Conservation (phyloP, 2,113 vertebrate species). For the Penelope pileata region DNA sequence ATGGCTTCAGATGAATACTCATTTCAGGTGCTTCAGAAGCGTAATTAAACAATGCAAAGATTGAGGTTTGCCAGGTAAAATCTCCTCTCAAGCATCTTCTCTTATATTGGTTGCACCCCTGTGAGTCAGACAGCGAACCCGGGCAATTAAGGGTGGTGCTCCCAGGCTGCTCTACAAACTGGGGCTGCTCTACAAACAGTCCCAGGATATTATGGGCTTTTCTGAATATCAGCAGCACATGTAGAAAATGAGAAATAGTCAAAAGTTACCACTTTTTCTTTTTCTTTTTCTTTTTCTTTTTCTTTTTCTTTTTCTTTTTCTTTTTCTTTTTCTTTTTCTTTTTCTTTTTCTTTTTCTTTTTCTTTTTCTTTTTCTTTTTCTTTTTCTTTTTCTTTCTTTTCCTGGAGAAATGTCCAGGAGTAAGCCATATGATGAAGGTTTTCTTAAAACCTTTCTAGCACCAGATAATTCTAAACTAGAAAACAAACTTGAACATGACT, state of each 20-base stretch:
- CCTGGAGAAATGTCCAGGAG: not conserved
- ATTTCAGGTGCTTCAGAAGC: not conserved
- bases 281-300: not conserved
- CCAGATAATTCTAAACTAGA: not conserved
- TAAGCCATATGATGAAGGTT: not conserved
- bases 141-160: fast-evolving
- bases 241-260: not conserved
- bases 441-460: not conserved
- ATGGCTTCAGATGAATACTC: not conserved
- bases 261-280: not conserved
- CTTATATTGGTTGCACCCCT: not conserved
- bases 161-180: not conserved
- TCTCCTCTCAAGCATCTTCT: not conserved
- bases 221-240: not conserved
- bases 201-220: not conserved
- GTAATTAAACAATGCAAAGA: not conserved
- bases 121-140: not conserved
- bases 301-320: not conserved
- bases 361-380: not conserved
- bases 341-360: not conserved
- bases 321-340: not conserved
- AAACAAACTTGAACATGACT: not conserved
- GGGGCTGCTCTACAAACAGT: not conserved
- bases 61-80: not conserved
- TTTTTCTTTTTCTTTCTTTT: too few relatives aligned